Evolutionary conservation across 1,140 invertebrate species (phyloP).

Genomic region (Ericerus pela): DNA sequence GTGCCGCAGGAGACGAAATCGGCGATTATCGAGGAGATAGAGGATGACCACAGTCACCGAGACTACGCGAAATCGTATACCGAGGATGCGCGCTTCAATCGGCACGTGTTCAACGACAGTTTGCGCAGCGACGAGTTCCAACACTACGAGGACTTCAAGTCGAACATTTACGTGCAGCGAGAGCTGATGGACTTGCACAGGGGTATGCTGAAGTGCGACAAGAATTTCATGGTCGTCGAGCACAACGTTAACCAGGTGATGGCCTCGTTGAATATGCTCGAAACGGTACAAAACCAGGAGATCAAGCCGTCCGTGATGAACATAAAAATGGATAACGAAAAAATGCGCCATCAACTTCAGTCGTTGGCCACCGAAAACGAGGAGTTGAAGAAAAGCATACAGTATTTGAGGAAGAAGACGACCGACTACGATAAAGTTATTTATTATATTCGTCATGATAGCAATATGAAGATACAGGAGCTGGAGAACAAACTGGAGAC

Average conservation of each 20-base stretch:
- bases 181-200: neutral
- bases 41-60: neutral
- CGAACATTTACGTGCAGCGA: neutral
- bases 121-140: neutral
- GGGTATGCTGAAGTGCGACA: slow-evolving; percentile 3
- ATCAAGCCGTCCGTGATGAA: neutral
- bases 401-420: neutral
- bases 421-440: neutral
- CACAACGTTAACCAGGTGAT: neutral
- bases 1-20: neutral
- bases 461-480: neutral
- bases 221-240: neutral
- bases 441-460: neutral
- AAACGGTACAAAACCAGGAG: neutral
- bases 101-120: no score
- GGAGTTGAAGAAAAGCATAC: neutral
- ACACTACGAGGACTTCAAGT: slow-evolving; percentile 1
- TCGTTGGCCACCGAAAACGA: neutral
- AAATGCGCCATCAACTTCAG: neutral
- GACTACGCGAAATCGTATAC: neutral
- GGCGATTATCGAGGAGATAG: neutral
- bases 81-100: no score
- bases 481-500: neutral
- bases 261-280: slow-evolving; percentile 1
- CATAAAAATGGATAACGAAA: neutral